Percentiles rank a stretch among this genome's conserved stretches.
phyloP scores from a whole-genome alignment of 2,797 vertebrate species.

The Synaphobranchus kaupii region DNA sequence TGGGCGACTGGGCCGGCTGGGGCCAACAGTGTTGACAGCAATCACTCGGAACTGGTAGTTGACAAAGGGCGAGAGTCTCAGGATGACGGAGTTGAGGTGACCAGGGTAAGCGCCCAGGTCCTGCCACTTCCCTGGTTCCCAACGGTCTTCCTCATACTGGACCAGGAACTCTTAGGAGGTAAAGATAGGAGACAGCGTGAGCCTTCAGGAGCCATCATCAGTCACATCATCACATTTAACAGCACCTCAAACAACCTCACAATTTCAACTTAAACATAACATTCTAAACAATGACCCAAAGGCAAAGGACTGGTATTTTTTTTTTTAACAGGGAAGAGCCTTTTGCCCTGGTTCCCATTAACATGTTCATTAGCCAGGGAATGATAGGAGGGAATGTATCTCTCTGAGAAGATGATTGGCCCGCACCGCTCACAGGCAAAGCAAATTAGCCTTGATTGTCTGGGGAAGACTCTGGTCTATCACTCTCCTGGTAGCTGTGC shows the following conservation, averaged over 20 bases:
- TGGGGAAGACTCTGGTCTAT: too few species aligned
- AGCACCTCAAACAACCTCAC: background rate
- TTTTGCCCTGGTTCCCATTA: too few species aligned
- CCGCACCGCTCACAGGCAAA: too few species aligned
- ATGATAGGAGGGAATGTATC: too few species aligned
- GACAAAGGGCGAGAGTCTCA: slow-evolving; percentile 86
- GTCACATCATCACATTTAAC: background rate
- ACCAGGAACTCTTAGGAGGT: slow-evolving; percentile 82
- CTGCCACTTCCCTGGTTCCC: slow-evolving; percentile 85
- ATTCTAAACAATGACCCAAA: background rate
- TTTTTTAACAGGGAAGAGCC: too few species aligned
- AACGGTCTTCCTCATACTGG: slow-evolving; percentile 90
- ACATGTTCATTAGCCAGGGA: too few species aligned
- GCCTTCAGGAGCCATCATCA: background rate
- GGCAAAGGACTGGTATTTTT: background rate
- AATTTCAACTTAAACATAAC: too few species aligned
- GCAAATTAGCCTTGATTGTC: too few species aligned
- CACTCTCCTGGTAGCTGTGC: too few species aligned
- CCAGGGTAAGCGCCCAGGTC: slow-evolving; percentile 84
- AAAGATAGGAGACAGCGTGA: background rate
- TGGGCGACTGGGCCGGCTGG: slow-evolving; percentile 84
- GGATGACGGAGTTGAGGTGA: slow-evolving; percentile 82
- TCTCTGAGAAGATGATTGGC: too few species aligned
- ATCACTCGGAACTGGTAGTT: slow-evolving; percentile 97
- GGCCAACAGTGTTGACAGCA: slow-evolving; percentile 89